These are phyloP conservation scores for Sylvia atricapilla DNA, from an alignment of 2,113 vertebrate species.

Conservation along the genomic window DNA sequence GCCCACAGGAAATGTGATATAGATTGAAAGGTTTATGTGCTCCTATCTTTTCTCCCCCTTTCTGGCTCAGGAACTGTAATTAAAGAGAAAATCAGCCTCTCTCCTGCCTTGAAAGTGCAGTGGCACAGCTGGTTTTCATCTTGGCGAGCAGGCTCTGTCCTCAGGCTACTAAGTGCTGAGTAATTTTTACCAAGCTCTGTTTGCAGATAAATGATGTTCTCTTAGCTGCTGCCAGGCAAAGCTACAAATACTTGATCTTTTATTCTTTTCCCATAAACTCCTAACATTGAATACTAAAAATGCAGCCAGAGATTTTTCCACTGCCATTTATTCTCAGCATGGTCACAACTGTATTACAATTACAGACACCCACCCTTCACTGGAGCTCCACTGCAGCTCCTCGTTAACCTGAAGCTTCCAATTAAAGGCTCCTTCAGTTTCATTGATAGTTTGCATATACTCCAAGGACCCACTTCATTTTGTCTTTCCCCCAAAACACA, in stretches of 20 bases:
- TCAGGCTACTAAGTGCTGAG: conserved; percentile 62
- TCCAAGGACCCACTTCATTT: conserved; percentile 4
- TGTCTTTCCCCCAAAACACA: neutral
- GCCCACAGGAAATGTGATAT: conserved; percentile 11
- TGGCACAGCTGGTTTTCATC: conserved; percentile 64
- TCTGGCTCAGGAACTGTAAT: conserved; percentile 41
- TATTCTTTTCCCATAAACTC: conserved; percentile 63
- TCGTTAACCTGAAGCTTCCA: conserved; percentile 50
- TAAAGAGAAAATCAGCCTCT: conserved; percentile 29
- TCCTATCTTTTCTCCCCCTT: neutral
- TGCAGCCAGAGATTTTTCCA: conserved; percentile 62
- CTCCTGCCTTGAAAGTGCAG: neutral
- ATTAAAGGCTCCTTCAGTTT: conserved; percentile 50
- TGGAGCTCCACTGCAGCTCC: conserved; percentile 26
- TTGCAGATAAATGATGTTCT: conserved; percentile 61
- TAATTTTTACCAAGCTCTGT: conserved; percentile 60
- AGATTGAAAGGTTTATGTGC: neutral
- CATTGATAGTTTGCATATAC: conserved; percentile 25
- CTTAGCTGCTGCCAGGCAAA: conserved; percentile 60
- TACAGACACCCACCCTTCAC: conserved; percentile 5
- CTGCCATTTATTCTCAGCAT: conserved; percentile 49
- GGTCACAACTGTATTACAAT: conserved; percentile 29
- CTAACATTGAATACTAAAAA: conserved; percentile 47
- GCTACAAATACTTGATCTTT: conserved; percentile 57
- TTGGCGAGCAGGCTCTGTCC: conserved; percentile 53